phyloP scores from a whole-genome alignment of 1,140 invertebrate genomes.

The Cyrtorhinus lividipennis region DNA sequence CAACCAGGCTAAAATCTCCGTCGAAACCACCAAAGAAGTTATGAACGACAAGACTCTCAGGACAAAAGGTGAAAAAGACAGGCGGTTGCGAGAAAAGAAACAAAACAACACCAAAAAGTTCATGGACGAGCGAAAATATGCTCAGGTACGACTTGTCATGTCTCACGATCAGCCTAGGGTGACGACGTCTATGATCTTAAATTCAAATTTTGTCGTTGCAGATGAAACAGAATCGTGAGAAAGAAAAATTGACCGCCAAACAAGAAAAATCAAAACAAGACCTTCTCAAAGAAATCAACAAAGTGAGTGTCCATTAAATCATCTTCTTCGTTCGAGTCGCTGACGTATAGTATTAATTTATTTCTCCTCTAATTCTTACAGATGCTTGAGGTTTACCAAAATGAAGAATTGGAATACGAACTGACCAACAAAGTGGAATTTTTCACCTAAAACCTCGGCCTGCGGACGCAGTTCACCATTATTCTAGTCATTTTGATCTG shows the following conservation, averaged over 20 bases:
- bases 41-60: constrained; percentile 91
- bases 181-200: too few relatives aligned
- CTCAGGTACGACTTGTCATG: constrained; percentile 37
- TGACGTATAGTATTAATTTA: background rate
- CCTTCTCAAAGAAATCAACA: constrained; percentile 77
- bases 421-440: constrained; percentile 78
- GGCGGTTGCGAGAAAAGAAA: constrained; percentile 84
- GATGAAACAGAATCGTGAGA: constrained; percentile 83
- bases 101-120: constrained; percentile 99
- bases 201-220: constrained; percentile 31
- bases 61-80: constrained; percentile 93
- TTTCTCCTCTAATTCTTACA: constrained; percentile 34
- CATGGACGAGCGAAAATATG: constrained; percentile 83
- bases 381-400: constrained; percentile 89
- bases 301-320: constrained; percentile 43
- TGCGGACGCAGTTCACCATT: background rate
- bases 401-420: constrained; percentile 84
- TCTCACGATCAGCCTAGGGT: too few relatives aligned
- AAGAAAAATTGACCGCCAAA: constrained; percentile 78
- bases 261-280: constrained; percentile 89
- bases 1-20: constrained; percentile 86
- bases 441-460: constrained; percentile 48
- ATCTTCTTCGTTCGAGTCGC: too few relatives aligned
- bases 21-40: constrained; percentile 92
- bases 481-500: constrained; percentile 22